phyloP scores from a whole-genome alignment of 2,113 vertebrate genomes.

The Siniperca knerii region DNA sequence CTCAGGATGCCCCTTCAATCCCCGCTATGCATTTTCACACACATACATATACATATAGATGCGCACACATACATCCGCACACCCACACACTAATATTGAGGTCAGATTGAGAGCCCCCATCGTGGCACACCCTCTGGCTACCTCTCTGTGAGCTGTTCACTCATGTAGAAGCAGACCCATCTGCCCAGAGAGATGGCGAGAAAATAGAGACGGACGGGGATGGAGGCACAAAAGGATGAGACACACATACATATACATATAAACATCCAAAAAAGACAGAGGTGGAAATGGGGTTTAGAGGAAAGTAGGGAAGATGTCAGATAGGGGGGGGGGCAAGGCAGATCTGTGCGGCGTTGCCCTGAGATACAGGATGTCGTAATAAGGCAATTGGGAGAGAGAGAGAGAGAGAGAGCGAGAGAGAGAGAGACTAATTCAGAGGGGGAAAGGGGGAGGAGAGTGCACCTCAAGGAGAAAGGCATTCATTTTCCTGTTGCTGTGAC shows the following conservation, averaged over 20 bases:
- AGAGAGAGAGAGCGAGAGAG: slow-evolving; percentile 51
- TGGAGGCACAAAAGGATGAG: slow-evolving; percentile 7
- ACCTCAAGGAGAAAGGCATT: slow-evolving; percentile 58
- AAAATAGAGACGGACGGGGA: slow-evolving; percentile 39
- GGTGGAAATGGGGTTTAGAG: slow-evolving; percentile 56
- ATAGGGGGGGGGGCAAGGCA: slow-evolving; percentile 27
- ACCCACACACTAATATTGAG: slow-evolving; percentile 64
- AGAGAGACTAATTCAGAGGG: slow-evolving; percentile 46
- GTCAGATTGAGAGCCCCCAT: slow-evolving; percentile 71
- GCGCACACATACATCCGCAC: not conserved
- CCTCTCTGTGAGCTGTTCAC: slow-evolving; percentile 64
- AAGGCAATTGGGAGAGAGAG: slow-evolving; percentile 73
- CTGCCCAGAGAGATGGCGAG: slow-evolving; percentile 67
- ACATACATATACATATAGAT: not conserved
- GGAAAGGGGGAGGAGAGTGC: slow-evolving; percentile 54
- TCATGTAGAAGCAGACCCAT: slow-evolving; percentile 78
- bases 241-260: slow-evolving; percentile 2
- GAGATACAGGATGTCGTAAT: slow-evolving; percentile 86
- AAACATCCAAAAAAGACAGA: slow-evolving; percentile 43
- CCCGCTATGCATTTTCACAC: slow-evolving; percentile 38
- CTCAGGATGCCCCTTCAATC: slow-evolving; percentile 49
- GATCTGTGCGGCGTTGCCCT: slow-evolving; percentile 81
- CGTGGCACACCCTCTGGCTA: slow-evolving; percentile 72
- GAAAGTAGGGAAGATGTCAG: slow-evolving; percentile 53
- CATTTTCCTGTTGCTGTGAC: slow-evolving; percentile 53